Evolutionary conservation across 2,797 vertebrate species (phyloP).

Genomic region (Chiropotes sagulatus): DNA sequence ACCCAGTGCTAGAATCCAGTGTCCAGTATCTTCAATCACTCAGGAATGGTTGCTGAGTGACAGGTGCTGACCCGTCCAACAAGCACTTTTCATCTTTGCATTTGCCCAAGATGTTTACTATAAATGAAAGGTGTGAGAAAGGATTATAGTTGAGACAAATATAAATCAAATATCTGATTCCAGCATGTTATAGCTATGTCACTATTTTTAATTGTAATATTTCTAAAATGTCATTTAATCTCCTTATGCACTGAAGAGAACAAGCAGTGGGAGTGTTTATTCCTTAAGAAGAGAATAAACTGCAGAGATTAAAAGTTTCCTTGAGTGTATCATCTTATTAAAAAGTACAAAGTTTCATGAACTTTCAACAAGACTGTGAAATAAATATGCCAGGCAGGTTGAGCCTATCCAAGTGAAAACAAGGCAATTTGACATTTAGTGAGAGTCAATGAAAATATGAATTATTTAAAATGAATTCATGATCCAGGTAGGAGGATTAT

Average conservation of each 20-base stretch:
- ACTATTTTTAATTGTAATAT: background rate
- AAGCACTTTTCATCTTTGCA: background rate
- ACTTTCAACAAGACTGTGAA: conserved; percentile 16
- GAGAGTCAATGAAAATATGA: background rate
- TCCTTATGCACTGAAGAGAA: background rate
- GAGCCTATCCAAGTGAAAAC: background rate
- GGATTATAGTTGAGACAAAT: background rate
- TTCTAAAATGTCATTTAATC: conserved; percentile 26
- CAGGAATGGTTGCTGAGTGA: rapidly evolving
- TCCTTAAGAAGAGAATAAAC: conserved; percentile 12
- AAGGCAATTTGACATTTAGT: background rate
- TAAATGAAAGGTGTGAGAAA: background rate
- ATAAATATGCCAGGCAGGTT: background rate
- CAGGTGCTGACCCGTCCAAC: background rate
- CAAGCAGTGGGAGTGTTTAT: background rate
- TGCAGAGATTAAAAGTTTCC: background rate
- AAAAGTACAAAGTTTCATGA: conserved; percentile 17
- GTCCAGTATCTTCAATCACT: background rate
- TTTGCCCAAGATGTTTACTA: background rate
- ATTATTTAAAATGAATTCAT: background rate
- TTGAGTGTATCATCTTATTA: background rate
- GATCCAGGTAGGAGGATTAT: background rate
- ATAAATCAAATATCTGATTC: background rate
- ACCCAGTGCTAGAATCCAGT: background rate
- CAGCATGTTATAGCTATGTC: background rate